Conservation (phyloP, 23 tunicate species). For the Aplidium turbinatum region DNA sequence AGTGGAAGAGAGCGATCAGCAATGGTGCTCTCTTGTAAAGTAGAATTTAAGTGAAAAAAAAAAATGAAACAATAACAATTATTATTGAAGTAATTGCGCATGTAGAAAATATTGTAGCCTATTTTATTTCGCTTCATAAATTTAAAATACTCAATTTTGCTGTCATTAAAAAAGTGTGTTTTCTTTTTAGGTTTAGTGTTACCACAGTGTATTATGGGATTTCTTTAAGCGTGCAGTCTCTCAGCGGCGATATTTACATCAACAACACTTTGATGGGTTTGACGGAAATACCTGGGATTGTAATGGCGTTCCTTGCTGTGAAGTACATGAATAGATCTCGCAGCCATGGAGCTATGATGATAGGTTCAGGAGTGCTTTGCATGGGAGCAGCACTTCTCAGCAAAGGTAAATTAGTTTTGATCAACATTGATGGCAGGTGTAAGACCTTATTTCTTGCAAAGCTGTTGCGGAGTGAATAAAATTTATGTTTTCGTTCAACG, state of each 20-base stretch:
- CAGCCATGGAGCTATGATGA: constrained; percentile 20
- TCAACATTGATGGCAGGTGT: background rate
- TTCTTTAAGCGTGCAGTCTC: constrained; percentile 25
- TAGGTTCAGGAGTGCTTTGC: constrained; percentile 15
- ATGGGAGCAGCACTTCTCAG: constrained; percentile 31
- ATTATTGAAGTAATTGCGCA: too few species aligned
- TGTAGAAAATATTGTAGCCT: too few species aligned
- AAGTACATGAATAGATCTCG: constrained; percentile 11
- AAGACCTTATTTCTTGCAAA: too few species aligned
- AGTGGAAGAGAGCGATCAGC: too few species aligned
- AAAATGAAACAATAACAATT: too few species aligned
- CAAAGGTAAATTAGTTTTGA: constrained; percentile 12
- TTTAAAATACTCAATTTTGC: too few species aligned
- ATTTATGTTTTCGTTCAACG: too few species aligned
- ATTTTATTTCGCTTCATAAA: too few species aligned
- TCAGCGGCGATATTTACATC: constrained; percentile 20
- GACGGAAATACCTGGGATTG: constrained; percentile 22
- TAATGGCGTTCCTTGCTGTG: constrained; percentile 19
- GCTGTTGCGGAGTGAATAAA: too few species aligned
- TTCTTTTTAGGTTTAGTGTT: constrained; percentile 17
- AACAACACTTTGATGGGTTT: constrained; percentile 24
- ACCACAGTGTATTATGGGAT: constrained; percentile 25
- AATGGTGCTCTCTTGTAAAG: too few species aligned
- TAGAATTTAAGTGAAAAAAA: too few species aligned
- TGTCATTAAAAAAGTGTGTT: too few species aligned